Base-by-base conservation (phyloP, 2,888 invertebrate species). In the Tinea pellionella region DNA sequence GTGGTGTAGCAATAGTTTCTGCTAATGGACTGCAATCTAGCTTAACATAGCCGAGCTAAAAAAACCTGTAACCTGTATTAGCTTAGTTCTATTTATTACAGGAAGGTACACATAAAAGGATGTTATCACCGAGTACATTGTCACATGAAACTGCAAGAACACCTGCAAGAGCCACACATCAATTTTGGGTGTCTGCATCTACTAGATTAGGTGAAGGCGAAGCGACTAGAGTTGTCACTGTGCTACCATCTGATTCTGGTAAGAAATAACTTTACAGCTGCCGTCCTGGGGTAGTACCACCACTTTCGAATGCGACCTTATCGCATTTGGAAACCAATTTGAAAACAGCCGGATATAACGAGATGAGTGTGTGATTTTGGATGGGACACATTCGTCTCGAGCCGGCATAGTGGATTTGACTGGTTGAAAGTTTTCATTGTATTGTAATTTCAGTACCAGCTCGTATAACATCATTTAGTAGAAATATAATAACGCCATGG, bases 141-240 rank as follows among this genome's bases (percentile, higher is more conserved):
- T 90, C 91, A 61, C 92, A 93, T 68, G 94, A 94, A 77, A 92
- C 92, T 0, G 89, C 90, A 12, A 81, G 92, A 42, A 89, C 92
- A 1, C 92, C 93, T 63, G 92, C 93, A 59, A 89, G 91, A 55
- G 92, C 92, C 18, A 93, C 93, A 0, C 91, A 93, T 70, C 93
- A 94, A 72, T 93, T 93, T 71, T 90, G 90, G 90, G 82, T 88
- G 30, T 88, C 88, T 0, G 95, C 96, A 2, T 93, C 93, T 12
- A 96, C 96, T 0, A 90, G 92, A 68, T 90, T 94, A 59, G 96
- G 96, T 0, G 96, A 96, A 79, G 96, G 96, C 8, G 92, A 93
- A 67, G 90, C 93, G 63, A 95, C 95, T 0, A 89, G 92, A 61
- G 93, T 94, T 9, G 92, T 93, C 47, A 93, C 93, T 1, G 92